Evolutionary conservation across 2,113 vertebrate species (phyloP), one percentile per base, ranked within the genome.

Genomic region (Nothoprocta pentlandii): DNA sequence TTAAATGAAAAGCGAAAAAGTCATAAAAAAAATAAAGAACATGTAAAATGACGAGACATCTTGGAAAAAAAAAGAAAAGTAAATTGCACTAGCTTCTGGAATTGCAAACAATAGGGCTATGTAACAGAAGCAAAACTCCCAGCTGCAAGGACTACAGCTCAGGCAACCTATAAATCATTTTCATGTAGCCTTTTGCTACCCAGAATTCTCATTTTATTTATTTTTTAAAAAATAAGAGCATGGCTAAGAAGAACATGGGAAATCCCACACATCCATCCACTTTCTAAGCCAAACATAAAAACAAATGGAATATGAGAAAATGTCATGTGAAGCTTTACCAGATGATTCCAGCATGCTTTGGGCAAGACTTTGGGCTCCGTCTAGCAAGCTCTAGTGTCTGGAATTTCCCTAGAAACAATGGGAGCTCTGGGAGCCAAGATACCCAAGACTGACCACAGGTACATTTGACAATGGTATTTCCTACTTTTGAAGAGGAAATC

Each of bases 1-100:
- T 90, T 86, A 94, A 93, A 94, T 80, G 68, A 91, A 91, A 94
- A 85, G 63, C 9, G 36, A 5, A 7, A 64, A 83, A 91, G 68
- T 63, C 36, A 77, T 77, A 20, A 32, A 82, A 92, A 56, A 92
- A 56, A 80, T 36, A 80, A 85, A 67, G 62, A 82, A 70, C 39
- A 36, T 19, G 54, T 32, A 70, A 88, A 85, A 71, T 32, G 76
- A 93, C 61, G 46, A 85, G 87, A 67, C 22, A 58, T 74, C 89
- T 91, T 90, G 71, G 49, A 82, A 56, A 80, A 87, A 51, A 2
- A 22, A 82, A 49, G 74, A 87, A 49, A 3, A 23, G 28, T 84
- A 63, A 89, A 78, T 59, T 77, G 54, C 54, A 64, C 6, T 42
- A 63, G 64, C 34, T 85, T 82, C 76, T 77, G 51, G 36, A 80